Evolutionary conservation across 2,113 vertebrate genomes (phyloP).

Genomic region (Phainopepla nitens): DNA sequence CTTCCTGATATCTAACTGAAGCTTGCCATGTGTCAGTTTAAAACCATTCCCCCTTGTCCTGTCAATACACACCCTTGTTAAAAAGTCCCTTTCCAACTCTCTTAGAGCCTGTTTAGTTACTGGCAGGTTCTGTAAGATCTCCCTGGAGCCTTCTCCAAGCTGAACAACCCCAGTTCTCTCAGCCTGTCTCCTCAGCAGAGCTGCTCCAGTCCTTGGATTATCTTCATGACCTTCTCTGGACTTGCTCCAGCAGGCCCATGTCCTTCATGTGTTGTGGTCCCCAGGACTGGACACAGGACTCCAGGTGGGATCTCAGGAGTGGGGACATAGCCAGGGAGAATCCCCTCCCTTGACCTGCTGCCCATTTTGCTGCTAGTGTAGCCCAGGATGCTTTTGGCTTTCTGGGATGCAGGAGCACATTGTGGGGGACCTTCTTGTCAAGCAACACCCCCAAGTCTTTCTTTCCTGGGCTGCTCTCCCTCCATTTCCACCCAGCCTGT

Average conservation of each 20-base stretch:
- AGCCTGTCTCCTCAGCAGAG: not conserved
- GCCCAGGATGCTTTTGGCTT: not conserved
- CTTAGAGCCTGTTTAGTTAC: not conserved
- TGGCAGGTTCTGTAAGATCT: not conserved
- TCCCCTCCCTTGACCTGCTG: not conserved
- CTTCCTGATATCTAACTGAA: not conserved
- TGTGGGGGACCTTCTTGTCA: not conserved
- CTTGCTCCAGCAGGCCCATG: not conserved
- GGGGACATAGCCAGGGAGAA: not conserved
- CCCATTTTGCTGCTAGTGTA: not conserved
- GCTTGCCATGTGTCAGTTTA: not conserved
- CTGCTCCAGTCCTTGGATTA: not conserved
- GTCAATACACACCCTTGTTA: not conserved
- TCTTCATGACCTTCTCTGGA: not conserved
- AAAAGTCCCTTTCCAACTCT: not conserved
- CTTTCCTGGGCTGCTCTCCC: not conserved
- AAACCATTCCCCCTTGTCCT: not conserved
- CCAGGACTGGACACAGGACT: not conserved
- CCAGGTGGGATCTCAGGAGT: not conserved
- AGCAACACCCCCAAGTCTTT: not conserved
- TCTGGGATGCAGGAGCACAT: not conserved
- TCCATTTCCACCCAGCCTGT: fast-evolving
- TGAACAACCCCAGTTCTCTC: not conserved
- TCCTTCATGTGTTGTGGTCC: not conserved
- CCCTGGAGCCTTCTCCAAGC: not conserved